Percentiles rank a stretch among this genome's conserved stretches.
These are phyloP conservation scores for Peromyscus eremicus DNA, from an alignment of 2,797 vertebrate species.

Conservation along the genomic window DNA sequence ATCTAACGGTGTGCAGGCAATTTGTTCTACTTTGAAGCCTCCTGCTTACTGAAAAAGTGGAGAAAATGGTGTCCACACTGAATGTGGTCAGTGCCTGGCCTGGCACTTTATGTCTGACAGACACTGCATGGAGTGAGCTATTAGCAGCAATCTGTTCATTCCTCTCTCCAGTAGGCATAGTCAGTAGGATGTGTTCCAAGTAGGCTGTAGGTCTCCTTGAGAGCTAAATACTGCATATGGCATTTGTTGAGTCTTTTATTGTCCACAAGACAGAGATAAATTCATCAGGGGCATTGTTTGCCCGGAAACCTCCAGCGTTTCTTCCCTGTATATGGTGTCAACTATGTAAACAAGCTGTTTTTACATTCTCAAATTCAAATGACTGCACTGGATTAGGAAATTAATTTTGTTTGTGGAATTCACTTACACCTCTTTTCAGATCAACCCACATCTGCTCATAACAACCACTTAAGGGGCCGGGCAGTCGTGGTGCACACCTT, in stretches of 20 bases:
- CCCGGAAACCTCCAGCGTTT: conserved; percentile 51
- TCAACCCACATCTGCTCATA: neutral
- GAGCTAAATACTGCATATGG: conserved; percentile 80
- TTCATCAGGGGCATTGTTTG: conserved; percentile 65
- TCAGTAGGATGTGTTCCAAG: conserved; percentile 77
- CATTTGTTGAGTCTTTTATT: conserved; percentile 77
- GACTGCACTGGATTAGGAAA: conserved; percentile 52
- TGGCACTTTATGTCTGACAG: conserved; percentile 71
- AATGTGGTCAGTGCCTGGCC: conserved; percentile 69
- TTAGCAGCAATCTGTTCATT: conserved; percentile 82
- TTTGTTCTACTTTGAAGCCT: conserved; percentile 62
- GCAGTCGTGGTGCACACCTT: neutral
- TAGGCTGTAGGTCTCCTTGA: conserved; percentile 60
- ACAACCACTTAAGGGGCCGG: neutral
- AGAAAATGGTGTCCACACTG: conserved; percentile 47
- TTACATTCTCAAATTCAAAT: conserved; percentile 15
- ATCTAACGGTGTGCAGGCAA: neutral
- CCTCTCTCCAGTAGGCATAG: conserved; percentile 53
- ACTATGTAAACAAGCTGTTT: conserved; percentile 4
- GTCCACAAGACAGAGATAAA: conserved; percentile 63
- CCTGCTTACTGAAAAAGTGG: neutral
- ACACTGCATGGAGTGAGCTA: conserved; percentile 67
- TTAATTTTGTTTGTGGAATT: conserved; percentile 55
- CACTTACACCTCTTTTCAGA: neutral
- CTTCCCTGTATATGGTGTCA: conserved; percentile 10